Base-by-base conservation (phyloP, 2,113 vertebrate genomes). In the Proteles cristata region DNA sequence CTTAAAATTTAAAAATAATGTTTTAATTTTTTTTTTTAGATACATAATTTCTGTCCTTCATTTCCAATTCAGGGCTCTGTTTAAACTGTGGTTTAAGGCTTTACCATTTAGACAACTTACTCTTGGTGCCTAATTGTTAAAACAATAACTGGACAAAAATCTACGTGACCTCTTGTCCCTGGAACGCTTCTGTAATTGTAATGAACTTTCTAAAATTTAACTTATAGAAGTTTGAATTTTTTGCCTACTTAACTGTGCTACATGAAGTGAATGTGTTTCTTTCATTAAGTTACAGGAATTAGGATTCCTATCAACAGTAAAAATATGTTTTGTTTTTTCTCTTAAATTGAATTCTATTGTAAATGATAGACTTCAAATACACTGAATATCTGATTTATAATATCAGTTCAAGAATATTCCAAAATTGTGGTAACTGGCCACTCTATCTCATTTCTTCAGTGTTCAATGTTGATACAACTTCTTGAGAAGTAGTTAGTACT, bases 331-430 rank as follows among this genome's bases (percentile, higher is more conserved):
- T 87, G 26, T 80, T 87, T 48, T 88, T 90, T 82, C 21, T 85
- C 7, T 87, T 55, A 39, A 55, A 43, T 68, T 80, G 19, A 76
- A 33, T 16, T 86, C 11, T 92, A 69, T 23, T 69, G 17, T 83
- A 86, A 92, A 92, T 35, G 28, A 69, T 45, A 58, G 10, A 94
- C 90, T 93, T 97, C 33, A 84, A 58, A 93, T 83, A 73, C 23
- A 69, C 9, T 65, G 26, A 80, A 50, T 61, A 66, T 86, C 23
- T 85, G 53, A 76, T 73, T 94, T 92, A 69, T 66, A 95, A 71
- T 74, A 88, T 21, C 33, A 76, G 25, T 58, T 90, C 15, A 90
- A 53, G 43, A 92, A 6, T 96, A 28, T 80, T 88, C n/a, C 9
- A 61, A 7, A 48, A 95, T 82, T 48, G 31, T 80, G 53, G 7